Base-by-base conservation (phyloP, 2,888 invertebrate species). In the Parnassius mnemosyne region DNA sequence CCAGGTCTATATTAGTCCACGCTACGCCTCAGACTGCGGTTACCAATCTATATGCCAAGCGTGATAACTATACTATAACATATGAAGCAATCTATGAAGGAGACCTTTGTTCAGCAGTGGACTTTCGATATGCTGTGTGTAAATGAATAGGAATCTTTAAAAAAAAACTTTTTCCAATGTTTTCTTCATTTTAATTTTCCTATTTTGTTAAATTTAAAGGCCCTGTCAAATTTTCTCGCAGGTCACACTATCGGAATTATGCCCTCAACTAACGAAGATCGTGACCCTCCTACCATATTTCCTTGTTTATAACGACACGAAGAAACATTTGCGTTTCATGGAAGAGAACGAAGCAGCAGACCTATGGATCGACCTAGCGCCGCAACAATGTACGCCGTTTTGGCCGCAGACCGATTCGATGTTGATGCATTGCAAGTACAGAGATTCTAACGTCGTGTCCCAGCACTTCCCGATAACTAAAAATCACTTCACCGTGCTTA, bases 261-360 rank as follows among this genome's bases (percentile, higher is more conserved):
- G 94, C 63, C 95, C 95, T 0, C 93, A 94, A 68, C 92, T 96
- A 62, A 96, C 96, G 0, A 96, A 95, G 79, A 95, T 97, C 59
- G 93, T 97, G 46, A 96, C 95, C 0, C 92, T 97, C 10, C 89
- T 95, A 52, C 96, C 97, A 0, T 95, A 95, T 84, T 96, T 96
- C 84, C 89, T 96, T 63, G 94, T 97, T 0, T 92, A 92, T 70
- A 97, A 97, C 83, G 93, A 94, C 71, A 95, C 95, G 0, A 93
- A 93, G 67, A 93, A 85, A 3, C 84, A 87, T 64, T 71, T 92
- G 10, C 84, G 96, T 60, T 96, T 95, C 85, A 96, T 97, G 96
- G 96, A 97, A 77, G 95, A 96, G 80, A 96, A 96, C 75, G 96
- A 96, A 77, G 93, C 95, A 51, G 95, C 96, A 0, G 97, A 97